Percentiles rank a stretch among this genome's conserved stretches.
phyloP scores from a whole-genome alignment of 2,797 vertebrate species.

The Otolemur crassicaudatus region DNA sequence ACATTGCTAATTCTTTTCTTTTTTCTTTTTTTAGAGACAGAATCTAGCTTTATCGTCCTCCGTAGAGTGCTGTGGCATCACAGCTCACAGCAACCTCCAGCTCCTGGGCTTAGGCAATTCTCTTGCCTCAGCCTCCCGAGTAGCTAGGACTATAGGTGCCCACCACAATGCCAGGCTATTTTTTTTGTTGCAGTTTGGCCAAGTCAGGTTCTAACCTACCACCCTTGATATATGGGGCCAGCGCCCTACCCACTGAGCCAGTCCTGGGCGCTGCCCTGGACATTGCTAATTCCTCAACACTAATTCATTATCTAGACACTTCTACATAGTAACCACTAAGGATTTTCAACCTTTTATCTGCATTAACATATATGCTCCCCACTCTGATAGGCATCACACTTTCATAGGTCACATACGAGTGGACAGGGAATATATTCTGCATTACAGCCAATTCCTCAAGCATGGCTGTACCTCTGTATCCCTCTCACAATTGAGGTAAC shows the following conservation, averaged over 20 bases:
- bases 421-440: neutral
- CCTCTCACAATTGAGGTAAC: neutral
- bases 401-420: neutral
- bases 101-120: too few species aligned
- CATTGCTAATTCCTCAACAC: neutral
- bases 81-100: too few species aligned
- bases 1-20: neutral
- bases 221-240: too few species aligned
- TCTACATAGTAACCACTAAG: neutral
- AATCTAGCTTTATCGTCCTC: too few species aligned
- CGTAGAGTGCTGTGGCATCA: too few species aligned
- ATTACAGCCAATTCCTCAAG: neutral
- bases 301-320: slow-evolving; percentile 12
- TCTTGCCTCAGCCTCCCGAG: too few species aligned
- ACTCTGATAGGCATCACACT: neutral
- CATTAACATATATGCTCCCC: neutral
- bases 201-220: too few species aligned
- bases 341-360: neutral
- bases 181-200: too few species aligned
- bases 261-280: neutral
- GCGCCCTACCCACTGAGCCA: too few species aligned
- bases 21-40: too few species aligned
- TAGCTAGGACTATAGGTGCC: too few species aligned
- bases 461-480: neutral
- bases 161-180: too few species aligned